Conservation (phyloP, 2,113 vertebrate genomes). For the Leucosticte australis region DNA sequence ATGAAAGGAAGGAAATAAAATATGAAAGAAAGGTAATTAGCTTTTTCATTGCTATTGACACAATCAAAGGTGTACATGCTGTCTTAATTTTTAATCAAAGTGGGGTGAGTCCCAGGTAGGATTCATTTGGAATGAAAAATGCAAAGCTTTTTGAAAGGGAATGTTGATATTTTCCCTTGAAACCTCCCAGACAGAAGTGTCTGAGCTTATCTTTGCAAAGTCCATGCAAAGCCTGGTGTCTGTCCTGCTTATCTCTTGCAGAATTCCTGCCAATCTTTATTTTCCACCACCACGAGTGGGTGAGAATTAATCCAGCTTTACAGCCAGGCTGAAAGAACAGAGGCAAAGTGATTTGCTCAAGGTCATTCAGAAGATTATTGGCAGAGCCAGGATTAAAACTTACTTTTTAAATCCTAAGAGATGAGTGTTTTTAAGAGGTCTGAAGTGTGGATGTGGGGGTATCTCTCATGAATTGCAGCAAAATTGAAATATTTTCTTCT, state of each 20-base stretch:
- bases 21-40: not conserved
- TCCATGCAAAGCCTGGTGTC: not conserved
- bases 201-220: slow-evolving; percentile 9
- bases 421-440: not conserved
- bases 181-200: not conserved
- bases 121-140: not conserved
- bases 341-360: not conserved
- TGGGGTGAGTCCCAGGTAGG: not conserved
- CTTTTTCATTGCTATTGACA: not conserved
- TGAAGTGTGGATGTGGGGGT: not conserved
- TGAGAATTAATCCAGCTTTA: slow-evolving; percentile 40
- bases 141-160: not conserved
- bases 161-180: not conserved
- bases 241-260: not conserved
- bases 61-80: not conserved
- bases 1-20: not conserved
- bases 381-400: slow-evolving; percentile 21
- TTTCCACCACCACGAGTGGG: not conserved
- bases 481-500: not conserved
- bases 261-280: not conserved
- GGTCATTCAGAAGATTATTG: slow-evolving; percentile 46
- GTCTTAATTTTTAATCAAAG: not conserved
- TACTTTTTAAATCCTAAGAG: slow-evolving; percentile 16
- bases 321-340: slow-evolving; percentile 1
- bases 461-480: not conserved